Evolutionary conservation across 2,797 vertebrate species (phyloP).

Genomic region (Synanceia verrucosa): DNA sequence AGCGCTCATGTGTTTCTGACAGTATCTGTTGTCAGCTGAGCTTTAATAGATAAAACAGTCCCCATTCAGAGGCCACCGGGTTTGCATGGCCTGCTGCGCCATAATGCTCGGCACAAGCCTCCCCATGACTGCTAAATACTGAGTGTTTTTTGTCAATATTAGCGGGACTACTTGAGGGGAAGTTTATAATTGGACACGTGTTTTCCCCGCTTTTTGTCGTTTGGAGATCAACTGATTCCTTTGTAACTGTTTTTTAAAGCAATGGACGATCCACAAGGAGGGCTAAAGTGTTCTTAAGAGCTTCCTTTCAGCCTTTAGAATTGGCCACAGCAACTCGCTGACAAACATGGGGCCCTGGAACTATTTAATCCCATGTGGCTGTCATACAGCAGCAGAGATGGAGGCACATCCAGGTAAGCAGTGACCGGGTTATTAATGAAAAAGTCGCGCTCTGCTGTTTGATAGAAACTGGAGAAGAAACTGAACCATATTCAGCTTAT

Average conservation of each 20-base stretch:
- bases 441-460: neutral
- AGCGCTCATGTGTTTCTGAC: conserved; percentile 71
- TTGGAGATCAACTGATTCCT: conserved; percentile 70
- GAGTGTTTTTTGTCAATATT: conserved; percentile 74
- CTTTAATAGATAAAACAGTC: conserved; percentile 53
- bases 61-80: conserved; percentile 59
- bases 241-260: conserved; percentile 75
- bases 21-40: conserved; percentile 62
- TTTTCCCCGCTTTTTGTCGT: conserved; percentile 59
- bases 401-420: conserved; percentile 22
- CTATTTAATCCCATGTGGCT: conserved; percentile 76
- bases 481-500: neutral
- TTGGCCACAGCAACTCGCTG: conserved; percentile 59
- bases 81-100: conserved; percentile 50
- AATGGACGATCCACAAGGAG: conserved; percentile 69
- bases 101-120: conserved; percentile 32
- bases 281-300: conserved; percentile 73
- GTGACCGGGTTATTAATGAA: no score
- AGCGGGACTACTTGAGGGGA: conserved; percentile 72
- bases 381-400: conserved; percentile 39
- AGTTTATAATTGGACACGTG: conserved; percentile 81
- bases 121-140: conserved; percentile 39
- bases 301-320: conserved; percentile 74
- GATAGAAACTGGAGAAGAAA: neutral
- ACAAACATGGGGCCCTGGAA: conserved; percentile 46